A percentile compares a stretch with the other conserved stretches of the same genome.
Conservation (phyloP, 2,797 vertebrate species). For the Tragelaphus eurycerus region DNA sequence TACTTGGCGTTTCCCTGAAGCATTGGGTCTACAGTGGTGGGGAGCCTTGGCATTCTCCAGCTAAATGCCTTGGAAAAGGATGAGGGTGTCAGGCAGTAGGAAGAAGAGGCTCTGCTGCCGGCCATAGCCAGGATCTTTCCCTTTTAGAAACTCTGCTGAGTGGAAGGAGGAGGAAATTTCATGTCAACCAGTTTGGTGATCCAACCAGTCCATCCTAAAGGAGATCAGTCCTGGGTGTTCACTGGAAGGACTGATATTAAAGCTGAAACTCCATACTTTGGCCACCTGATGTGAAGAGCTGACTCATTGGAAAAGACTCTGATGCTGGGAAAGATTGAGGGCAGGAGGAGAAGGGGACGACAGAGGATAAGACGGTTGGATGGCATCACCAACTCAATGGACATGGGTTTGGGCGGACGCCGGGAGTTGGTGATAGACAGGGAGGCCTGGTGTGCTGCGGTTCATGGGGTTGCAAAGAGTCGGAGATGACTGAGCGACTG, state of each 20-base stretch:
- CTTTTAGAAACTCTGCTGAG: neutral
- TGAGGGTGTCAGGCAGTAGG: neutral
- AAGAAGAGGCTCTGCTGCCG: neutral
- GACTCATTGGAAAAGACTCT: neutral
- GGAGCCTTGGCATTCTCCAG: neutral
- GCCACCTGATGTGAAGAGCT: neutral
- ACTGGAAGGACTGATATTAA: neutral
- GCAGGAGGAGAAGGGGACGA: neutral
- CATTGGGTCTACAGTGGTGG: neutral
- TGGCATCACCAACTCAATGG: neutral
- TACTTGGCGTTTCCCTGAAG: neutral
- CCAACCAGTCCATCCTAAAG: neutral
- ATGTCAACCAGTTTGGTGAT: neutral
- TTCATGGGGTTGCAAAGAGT: neutral
- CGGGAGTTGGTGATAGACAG: neutral
- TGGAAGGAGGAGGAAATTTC: neutral
- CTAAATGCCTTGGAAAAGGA: neutral
- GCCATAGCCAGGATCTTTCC: neutral
- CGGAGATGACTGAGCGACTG: rapidly evolving
- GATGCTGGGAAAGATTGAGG: neutral
- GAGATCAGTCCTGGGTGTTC: neutral
- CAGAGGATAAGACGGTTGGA: neutral
- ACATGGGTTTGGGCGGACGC: neutral
- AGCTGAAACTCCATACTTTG: neutral
- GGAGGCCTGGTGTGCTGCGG: neutral